Evolutionary conservation across 1,140 invertebrate genomes (phyloP).

Genomic region (Diploscapter pachys): DNA sequence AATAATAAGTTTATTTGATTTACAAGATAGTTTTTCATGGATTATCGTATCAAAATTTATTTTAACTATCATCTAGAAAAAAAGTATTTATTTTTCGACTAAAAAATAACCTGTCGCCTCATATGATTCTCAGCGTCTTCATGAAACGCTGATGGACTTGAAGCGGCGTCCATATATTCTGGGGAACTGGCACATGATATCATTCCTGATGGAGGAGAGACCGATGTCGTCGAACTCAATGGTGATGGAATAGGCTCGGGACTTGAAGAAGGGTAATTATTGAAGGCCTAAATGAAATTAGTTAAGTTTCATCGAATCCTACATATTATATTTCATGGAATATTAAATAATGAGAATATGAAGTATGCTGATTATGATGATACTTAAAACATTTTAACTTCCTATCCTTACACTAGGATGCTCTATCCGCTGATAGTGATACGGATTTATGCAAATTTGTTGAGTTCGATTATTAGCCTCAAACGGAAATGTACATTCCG

Average conservation of each 20-base stretch:
- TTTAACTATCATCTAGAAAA: too few relatives aligned
- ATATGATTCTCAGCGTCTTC: slow-evolving; percentile 14
- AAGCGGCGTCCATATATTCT: slow-evolving; percentile 9
- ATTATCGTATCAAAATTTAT: too few relatives aligned
- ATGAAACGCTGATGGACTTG: slow-evolving; percentile 25
- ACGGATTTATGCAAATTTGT: slow-evolving; percentile 71
- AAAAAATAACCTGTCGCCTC: too few relatives aligned
- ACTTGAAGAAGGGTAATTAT: slow-evolving; percentile 1
- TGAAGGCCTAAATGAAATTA: not conserved
- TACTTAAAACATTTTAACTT: too few relatives aligned
- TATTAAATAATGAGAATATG: not conserved
- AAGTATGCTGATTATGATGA: not conserved
- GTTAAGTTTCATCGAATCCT: not conserved
- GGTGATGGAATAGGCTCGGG: slow-evolving; percentile 24
- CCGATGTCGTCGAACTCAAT: slow-evolving; percentile 1
- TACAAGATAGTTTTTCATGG: too few relatives aligned
- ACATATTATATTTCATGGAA: too few relatives aligned
- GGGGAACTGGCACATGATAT: slow-evolving; percentile 19
- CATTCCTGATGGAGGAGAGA: slow-evolving; percentile 1
- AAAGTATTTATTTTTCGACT: too few relatives aligned
- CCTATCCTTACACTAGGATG: not conserved
- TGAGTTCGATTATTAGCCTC: slow-evolving; percentile 80
- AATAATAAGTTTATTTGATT: too few relatives aligned
- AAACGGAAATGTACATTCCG: slow-evolving; percentile 88
- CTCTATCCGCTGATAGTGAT: slow-evolving; percentile 73